Evolutionary conservation across 2,797 vertebrate genomes (phyloP).

Genomic region (Chelmon rostratus): DNA sequence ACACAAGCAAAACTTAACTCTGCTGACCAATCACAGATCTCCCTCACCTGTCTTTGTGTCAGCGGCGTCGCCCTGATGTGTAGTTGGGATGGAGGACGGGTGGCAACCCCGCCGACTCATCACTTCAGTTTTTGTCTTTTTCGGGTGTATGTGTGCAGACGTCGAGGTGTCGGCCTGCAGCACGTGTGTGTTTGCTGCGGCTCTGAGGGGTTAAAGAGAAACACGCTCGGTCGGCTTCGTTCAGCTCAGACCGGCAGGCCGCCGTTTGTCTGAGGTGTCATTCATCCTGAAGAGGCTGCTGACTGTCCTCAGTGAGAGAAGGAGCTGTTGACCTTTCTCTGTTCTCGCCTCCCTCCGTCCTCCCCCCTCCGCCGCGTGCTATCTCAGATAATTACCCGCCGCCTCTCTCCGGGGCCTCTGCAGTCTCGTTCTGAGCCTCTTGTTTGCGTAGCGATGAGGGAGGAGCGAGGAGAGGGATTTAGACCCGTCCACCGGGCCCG

Average conservation of each 20-base stretch:
- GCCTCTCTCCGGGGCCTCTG: slow-evolving; percentile 89
- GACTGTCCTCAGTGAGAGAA: slow-evolving; percentile 83
- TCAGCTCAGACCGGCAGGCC: slow-evolving; percentile 78
- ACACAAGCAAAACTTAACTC: too few species aligned
- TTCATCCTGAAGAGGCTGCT: slow-evolving; percentile 89
- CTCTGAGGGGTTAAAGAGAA: too few species aligned
- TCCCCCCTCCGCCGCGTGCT: slow-evolving; percentile 84
- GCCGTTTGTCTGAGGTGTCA: slow-evolving; percentile 85
- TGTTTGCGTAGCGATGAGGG: slow-evolving; percentile 80
- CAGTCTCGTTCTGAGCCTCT: slow-evolving; percentile 89
- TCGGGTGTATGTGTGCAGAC: too few species aligned
- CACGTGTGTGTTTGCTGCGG: background rate
- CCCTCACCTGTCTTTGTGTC: too few species aligned
- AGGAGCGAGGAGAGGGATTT: slow-evolving; percentile 63
- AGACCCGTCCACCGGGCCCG: slow-evolving; percentile 82
- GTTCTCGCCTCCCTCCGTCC: slow-evolving; percentile 46
- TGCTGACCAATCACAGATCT: too few species aligned
- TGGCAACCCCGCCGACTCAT: too few species aligned
- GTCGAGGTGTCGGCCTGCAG: background rate
- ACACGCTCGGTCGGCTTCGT: slow-evolving; percentile 64
- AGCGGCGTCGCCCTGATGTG: too few species aligned
- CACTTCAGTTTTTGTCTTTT: too few species aligned
- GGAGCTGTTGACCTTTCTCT: slow-evolving; percentile 90
- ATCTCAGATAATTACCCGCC: slow-evolving; percentile 94
- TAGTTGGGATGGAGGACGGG: too few species aligned